Evolutionary conservation across 2,888 invertebrate genomes (phyloP).

Genomic region (Microplitis manilae): DNA sequence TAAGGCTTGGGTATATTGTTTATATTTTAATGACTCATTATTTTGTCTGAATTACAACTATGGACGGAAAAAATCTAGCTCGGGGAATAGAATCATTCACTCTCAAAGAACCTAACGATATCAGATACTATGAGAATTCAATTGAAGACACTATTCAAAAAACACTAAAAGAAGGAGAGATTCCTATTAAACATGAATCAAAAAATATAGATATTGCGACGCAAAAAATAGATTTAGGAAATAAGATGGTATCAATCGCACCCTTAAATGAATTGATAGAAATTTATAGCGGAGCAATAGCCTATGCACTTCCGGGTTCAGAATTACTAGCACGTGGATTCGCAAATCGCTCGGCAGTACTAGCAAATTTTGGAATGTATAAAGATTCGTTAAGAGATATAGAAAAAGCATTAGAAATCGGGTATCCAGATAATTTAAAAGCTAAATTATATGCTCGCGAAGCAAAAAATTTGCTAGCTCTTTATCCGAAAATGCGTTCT

Average conservation of each 20-base stretch:
- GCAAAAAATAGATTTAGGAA: background rate
- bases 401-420: constrained; percentile 74
- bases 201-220: background rate
- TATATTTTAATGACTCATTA: too few species aligned
- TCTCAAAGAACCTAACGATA: background rate
- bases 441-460: constrained; percentile 77
- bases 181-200: background rate
- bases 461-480: constrained; percentile 71
- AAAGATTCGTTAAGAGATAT: constrained; percentile 81
- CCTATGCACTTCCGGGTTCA: constrained; percentile 76
- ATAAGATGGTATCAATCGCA: background rate
- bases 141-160: background rate
- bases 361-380: constrained; percentile 77
- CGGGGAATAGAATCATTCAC: too few species aligned
- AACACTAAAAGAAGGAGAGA: background rate
- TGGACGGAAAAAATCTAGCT: too few species aligned
- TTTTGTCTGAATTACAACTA: too few species aligned
- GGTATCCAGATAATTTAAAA: constrained; percentile 77
- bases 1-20: too few species aligned
- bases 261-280: constrained; percentile 42
- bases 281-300: constrained; percentile 78
- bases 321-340: constrained; percentile 79
- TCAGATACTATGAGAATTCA: background rate
- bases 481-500: constrained; percentile 35
- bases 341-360: constrained; percentile 84